A percentile compares a stretch with the other conserved stretches of the same genome.
Conservation (phyloP, 1,140 invertebrate species). For the Ylistrum balloti region DNA sequence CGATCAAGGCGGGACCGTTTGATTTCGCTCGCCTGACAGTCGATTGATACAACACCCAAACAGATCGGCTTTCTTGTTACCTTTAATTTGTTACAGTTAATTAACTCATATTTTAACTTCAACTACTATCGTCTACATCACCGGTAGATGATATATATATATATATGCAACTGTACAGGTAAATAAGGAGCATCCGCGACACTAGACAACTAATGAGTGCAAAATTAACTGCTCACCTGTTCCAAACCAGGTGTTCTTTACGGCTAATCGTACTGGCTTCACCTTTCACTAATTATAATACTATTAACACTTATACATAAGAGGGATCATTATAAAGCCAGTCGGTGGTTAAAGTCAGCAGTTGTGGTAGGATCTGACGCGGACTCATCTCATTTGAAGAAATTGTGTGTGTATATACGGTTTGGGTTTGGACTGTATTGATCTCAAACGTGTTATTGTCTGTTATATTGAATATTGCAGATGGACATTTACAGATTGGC, state of each 20-base stretch:
- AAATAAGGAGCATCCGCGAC: background rate
- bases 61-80: background rate
- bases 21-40: background rate
- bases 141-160: background rate
- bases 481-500: background rate
- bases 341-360: background rate
- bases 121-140: background rate
- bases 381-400: background rate
- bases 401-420: background rate
- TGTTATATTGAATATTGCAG: background rate
- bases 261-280: background rate
- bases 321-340: background rate
- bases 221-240: background rate
- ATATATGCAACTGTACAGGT: background rate
- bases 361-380: background rate
- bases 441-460: background rate
- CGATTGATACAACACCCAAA: background rate
- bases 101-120: background rate
- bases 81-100: background rate
- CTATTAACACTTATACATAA: background rate
- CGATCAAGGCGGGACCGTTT: background rate
- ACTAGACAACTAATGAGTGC: background rate
- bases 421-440: background rate
- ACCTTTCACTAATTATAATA: constrained; percentile 1
- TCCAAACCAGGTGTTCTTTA: background rate